Evolutionary conservation across 2,888 invertebrate species (phyloP), one percentile per base, ranked within the genome.

Genomic region (Deilephila porcellus): DNA sequence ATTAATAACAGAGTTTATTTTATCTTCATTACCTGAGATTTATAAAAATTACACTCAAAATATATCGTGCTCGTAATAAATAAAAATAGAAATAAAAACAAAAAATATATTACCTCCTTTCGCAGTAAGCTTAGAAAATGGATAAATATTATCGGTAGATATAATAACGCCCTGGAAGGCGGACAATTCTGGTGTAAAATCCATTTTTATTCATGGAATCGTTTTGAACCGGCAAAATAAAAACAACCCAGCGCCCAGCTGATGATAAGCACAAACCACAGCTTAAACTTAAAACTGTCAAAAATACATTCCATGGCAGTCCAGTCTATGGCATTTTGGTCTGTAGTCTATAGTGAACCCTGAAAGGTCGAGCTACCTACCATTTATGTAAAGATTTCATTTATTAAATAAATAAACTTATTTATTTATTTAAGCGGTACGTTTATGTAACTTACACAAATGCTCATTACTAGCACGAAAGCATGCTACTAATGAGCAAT

Each of bases 1-100:
- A 32, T 85, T 77, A 34, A 91, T 75, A 8, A 94, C 82, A 77
- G 79, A 83, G 63, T 85, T 78, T 19, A 93, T 86, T 82, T 88
- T 85, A 6, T 91, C 89, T 86, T 93, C 92, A 84, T 94, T 93
- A 3, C 94, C 94, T 94, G 82, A 63, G 90, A 88, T 75, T 63
- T 14, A 71, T 29, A 32, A 63, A 71, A 17, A 70, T 32, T 71
- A 72, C 5, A 60, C 17, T 11, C 19, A 59, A 37, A 34, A 45
- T 1, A 25, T 5, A 52, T 34, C 3, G 4, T 32, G 32, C 17
- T 19, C 25, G 14, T 17, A 63, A 5, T 17, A 25, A 17, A 11
- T 14, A 37, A 63, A n/a, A 25, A 34, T 20, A 17, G 25, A 3
- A 45, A 17, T 19, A 60, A 37, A 7, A 19, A 60, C 60, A 8